A percentile compares a stretch with the other conserved stretches of the same genome.
These are phyloP conservation scores for Alloplasta piceator DNA, from an alignment of 2,888 invertebrate species.

Conservation along the genomic window DNA sequence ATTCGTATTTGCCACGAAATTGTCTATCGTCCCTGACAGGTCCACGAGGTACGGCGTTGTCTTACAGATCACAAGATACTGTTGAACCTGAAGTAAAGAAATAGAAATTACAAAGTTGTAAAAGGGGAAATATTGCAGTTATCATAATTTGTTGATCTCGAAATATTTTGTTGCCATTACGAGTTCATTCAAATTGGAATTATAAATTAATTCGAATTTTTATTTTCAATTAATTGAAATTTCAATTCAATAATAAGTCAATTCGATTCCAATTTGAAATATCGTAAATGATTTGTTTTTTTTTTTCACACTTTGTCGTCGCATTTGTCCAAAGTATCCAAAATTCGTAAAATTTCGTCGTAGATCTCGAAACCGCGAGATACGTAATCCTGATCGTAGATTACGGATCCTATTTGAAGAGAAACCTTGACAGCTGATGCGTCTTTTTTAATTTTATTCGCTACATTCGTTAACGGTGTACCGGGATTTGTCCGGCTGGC, in stretches of 20 bases:
- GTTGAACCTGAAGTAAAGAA: conserved; percentile 71
- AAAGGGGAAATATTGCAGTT: too few relatives aligned
- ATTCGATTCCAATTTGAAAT: not conserved
- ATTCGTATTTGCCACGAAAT: conserved; percentile 68
- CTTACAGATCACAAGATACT: conserved; percentile 73
- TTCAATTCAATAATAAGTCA: too few relatives aligned
- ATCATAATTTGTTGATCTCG: too few relatives aligned
- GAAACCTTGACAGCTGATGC: conserved; percentile 69
- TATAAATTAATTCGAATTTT: not conserved
- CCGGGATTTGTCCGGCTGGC: conserved; percentile 73
- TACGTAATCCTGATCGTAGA: conserved; percentile 68
- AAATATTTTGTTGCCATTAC: not conserved
- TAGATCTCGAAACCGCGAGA: conserved; percentile 69
- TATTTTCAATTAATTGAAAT: too few relatives aligned
- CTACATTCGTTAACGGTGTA: conserved; percentile 70
- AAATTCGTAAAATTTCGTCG: conserved; percentile 70
- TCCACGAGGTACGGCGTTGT: conserved; percentile 71
- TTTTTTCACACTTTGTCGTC: conserved; percentile 72
- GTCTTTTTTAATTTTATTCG: conserved; percentile 74
- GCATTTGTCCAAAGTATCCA: conserved; percentile 71
- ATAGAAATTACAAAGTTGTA: not conserved
- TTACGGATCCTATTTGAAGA: conserved; percentile 68
- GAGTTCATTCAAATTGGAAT: not conserved
- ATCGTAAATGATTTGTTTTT: not conserved
- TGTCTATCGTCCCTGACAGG: conserved; percentile 70